Percentiles rank a stretch among this genome's conserved stretches.
phyloP scores from a whole-genome alignment of 2,888 invertebrate genomes.

The Tetheella fluctuosa region DNA sequence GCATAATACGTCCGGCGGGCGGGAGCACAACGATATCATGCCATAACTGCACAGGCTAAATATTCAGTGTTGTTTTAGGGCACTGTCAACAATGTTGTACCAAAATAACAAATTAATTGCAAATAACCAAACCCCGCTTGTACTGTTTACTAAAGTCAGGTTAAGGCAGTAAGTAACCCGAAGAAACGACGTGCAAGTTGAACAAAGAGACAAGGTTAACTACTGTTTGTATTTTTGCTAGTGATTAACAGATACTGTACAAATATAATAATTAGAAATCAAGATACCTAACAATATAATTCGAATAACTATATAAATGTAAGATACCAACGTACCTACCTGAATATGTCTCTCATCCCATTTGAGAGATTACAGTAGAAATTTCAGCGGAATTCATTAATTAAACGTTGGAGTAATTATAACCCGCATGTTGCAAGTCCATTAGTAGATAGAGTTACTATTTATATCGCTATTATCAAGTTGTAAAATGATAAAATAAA shows the following conservation, averaged over 20 bases:
- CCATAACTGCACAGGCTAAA: constrained; percentile 40
- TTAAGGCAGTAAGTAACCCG: constrained; percentile 20
- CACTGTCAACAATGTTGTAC: constrained; percentile 51
- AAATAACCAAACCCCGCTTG: constrained; percentile 50
- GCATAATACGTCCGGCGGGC: constrained; percentile 29
- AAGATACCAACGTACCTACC: no score
- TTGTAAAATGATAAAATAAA: not conserved
- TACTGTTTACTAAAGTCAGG: constrained; percentile 37
- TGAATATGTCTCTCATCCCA: not conserved
- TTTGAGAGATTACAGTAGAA: not conserved
- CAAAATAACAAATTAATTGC: constrained; percentile 66
- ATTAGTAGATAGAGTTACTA: not conserved
- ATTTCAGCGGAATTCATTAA: not conserved
- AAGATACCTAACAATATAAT: no score
- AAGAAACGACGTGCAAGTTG: constrained; percentile 5
- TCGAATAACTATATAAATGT: no score
- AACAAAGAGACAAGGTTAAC: not conserved
- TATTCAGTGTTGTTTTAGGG: constrained; percentile 69
- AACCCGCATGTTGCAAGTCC: not conserved
- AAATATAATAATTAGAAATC: not conserved
- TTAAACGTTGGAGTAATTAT: not conserved
- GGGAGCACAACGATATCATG: constrained; percentile 32
- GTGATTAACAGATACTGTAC: not conserved
- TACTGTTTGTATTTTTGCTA: not conserved
- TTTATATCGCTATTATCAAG: not conserved